phyloP scores from a whole-genome alignment of 2,113 vertebrate species.

The Sander vitreus region DNA sequence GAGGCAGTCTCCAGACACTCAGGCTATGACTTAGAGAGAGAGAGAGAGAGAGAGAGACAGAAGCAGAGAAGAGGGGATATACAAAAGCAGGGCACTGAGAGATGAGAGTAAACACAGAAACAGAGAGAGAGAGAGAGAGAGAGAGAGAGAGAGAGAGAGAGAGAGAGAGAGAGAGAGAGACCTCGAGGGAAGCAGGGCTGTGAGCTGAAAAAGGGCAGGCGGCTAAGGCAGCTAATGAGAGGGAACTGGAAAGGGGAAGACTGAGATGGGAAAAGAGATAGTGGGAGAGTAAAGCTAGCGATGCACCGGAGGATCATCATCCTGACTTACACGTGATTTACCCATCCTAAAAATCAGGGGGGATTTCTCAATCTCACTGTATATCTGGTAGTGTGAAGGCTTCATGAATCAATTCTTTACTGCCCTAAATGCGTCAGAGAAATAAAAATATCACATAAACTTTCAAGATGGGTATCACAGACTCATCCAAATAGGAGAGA shows the following conservation, averaged over 20 bases:
- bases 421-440: neutral
- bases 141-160: neutral
- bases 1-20: constrained; percentile 56
- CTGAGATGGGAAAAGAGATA: constrained; percentile 41
- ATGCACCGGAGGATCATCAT: constrained; percentile 31
- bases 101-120: constrained; percentile 11
- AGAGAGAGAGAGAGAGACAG: constrained; percentile 1
- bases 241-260: constrained; percentile 32
- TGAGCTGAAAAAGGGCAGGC: constrained; percentile 42
- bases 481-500: neutral
- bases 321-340: constrained; percentile 35
- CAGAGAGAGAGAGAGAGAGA: neutral
- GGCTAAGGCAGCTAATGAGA: constrained; percentile 66
- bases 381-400: neutral
- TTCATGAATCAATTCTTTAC: neutral
- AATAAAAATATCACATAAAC: neutral
- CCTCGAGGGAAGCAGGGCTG: constrained; percentile 44
- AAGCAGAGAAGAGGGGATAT: neutral
- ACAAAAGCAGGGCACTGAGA: neutral
- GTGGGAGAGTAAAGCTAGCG: constrained; percentile 15
- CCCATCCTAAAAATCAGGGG: neutral
- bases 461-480: neutral
- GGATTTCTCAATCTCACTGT: neutral
- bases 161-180: constrained; percentile 20
- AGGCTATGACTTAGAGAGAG: constrained; percentile 37